A percentile compares a stretch with the other conserved stretches of the same genome.
phyloP scores from a whole-genome alignment of 2,797 vertebrate species.

The Threskiornis aethiopicus region DNA sequence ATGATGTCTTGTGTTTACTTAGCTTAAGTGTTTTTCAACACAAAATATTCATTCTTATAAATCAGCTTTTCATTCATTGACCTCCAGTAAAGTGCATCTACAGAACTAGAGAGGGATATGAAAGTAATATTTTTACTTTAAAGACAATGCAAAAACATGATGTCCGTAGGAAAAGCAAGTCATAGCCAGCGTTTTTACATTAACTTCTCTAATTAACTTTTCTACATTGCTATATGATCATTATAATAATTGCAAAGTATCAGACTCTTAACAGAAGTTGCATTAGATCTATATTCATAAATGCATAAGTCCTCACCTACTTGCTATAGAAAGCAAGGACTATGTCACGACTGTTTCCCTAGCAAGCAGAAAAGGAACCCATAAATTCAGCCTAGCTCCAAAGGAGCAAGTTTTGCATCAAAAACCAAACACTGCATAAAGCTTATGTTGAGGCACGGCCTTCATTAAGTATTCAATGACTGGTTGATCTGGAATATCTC shows the following conservation, averaged over 20 bases:
- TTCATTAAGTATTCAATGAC: background rate
- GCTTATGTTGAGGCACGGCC: background rate
- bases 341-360: background rate
- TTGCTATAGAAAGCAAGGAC: background rate
- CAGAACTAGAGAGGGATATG: background rate
- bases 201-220: background rate
- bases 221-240: background rate
- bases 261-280: background rate
- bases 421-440: background rate
- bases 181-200: background rate
- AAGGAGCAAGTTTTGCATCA: background rate
- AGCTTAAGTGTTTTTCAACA: constrained; percentile 18
- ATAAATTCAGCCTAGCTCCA: background rate
- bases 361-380: background rate
- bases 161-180: background rate
- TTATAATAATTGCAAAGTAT: background rate
- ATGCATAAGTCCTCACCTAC: background rate
- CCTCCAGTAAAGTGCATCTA: background rate
- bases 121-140: background rate
- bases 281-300: background rate
- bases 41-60: background rate
- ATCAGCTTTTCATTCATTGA: background rate
- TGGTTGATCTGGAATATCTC: background rate
- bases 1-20: background rate
- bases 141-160: background rate